Evolutionary conservation across 2,113 vertebrate genomes (phyloP).

Genomic region (Pollachius pollachius): DNA sequence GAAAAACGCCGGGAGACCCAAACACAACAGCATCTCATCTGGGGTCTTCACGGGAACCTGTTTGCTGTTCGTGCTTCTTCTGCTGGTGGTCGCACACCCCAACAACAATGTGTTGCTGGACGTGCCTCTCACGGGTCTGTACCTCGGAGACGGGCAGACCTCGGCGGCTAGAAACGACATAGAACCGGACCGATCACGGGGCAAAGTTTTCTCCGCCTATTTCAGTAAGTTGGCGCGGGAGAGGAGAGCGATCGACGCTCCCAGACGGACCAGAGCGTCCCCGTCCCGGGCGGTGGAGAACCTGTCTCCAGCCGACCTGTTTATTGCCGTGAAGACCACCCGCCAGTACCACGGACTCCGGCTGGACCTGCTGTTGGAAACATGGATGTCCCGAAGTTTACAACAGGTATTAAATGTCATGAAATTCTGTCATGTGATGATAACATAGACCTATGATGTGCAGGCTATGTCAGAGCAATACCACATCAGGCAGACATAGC

Average conservation of each 20-base stretch:
- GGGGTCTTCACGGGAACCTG: constrained; percentile 70
- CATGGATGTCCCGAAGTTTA: constrained; percentile 86
- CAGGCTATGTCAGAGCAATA: neutral
- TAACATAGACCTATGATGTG: neutral
- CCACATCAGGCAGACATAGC: neutral
- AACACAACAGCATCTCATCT: constrained; percentile 58
- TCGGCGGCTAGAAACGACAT: no score
- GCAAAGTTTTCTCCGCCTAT: constrained; percentile 75
- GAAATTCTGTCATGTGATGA: neutral
- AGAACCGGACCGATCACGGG: neutral
- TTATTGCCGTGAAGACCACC: constrained; percentile 91
- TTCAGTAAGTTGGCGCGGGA: constrained; percentile 78
- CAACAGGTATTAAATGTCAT: constrained; percentile 73
- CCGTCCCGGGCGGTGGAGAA: constrained; percentile 59
- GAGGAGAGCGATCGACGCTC: constrained; percentile 59
- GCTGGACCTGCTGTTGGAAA: constrained; percentile 87
- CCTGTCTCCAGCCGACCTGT: constrained; percentile 78
- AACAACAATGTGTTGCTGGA: constrained; percentile 26
- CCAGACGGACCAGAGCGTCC: constrained; percentile 2
- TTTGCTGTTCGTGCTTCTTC: constrained; percentile 64
- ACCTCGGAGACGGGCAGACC: no score
- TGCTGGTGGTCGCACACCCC: constrained; percentile 66
- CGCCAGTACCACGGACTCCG: constrained; percentile 83
- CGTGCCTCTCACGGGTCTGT: constrained; percentile 22
- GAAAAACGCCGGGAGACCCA: constrained; percentile 66